Percentiles rank a stretch among this genome's conserved stretches.
Evolutionary conservation across 2,797 vertebrate species (phyloP).

Genomic region (Hoplostethus atlanticus): DNA sequence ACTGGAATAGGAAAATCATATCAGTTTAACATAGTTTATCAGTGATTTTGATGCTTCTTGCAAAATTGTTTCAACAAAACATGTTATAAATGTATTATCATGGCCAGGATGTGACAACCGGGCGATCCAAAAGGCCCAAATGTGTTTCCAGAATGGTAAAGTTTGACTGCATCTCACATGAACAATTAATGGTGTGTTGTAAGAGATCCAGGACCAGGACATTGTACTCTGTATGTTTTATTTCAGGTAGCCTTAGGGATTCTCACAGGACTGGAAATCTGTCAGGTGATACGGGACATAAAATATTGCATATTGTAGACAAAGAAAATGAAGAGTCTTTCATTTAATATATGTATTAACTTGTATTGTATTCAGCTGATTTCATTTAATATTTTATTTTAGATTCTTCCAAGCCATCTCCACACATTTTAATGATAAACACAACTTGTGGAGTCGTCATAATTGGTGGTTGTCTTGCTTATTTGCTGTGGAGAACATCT

Average conservation of each 20-base stretch:
- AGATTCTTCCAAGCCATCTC: conserved; percentile 39
- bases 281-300: conserved; percentile 14
- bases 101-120: conserved; percentile 68
- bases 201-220: neutral
- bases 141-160: conserved; percentile 78
- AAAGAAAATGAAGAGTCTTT: neutral
- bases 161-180: neutral
- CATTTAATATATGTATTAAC: neutral
- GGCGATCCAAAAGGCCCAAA: conserved; percentile 46
- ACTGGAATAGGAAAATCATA: too few species aligned
- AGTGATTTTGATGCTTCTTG: neutral
- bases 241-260: conserved; percentile 79
- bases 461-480: conserved; percentile 39
- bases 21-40: neutral
- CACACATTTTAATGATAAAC: conserved; percentile 37
- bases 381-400: neutral
- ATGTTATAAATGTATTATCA: conserved; percentile 5
- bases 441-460: conserved; percentile 46
- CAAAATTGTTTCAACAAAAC: neutral
- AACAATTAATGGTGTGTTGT: neutral
- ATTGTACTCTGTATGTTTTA: neutral
- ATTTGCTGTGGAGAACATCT: conserved; percentile 46
- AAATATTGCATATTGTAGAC: neutral
- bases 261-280: conserved; percentile 37
- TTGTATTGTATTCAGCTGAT: neutral